These are phyloP conservation scores for Formica exsecta DNA, from an alignment of 1,140 invertebrate species.

Conservation along the genomic window DNA sequence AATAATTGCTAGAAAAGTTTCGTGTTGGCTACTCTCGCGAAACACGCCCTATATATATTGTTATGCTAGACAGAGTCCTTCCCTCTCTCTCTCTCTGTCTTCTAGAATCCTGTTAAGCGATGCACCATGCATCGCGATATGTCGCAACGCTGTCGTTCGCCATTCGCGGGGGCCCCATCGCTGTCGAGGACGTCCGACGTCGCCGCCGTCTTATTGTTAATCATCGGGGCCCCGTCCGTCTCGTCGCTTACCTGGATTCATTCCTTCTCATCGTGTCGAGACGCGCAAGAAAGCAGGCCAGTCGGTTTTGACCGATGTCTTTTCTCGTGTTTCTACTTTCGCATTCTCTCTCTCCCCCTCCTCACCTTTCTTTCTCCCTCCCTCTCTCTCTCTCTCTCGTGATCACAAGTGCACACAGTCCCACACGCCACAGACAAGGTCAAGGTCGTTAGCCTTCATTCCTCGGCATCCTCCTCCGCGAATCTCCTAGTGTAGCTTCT, in stretches of 20 bases:
- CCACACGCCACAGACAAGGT: constrained; percentile 78
- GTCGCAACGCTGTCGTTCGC: constrained; percentile 19
- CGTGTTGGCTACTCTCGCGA: too few relatives aligned
- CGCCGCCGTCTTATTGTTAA: not conserved
- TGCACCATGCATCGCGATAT: constrained; percentile 4
- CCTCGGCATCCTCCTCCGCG: constrained; percentile 67
- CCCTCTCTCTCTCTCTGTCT: not conserved
- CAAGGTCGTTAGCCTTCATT: constrained; percentile 81
- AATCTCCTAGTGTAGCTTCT: constrained; percentile 45
- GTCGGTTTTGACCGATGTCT: constrained; percentile 77
- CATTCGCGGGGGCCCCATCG: constrained; percentile 9
- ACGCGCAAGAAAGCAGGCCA: constrained; percentile 65
- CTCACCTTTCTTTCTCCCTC: constrained; percentile 52
- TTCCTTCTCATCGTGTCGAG: not conserved
- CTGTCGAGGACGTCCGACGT: constrained; percentile 37
- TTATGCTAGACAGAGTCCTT: too few relatives aligned
- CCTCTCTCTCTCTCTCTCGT: not conserved
- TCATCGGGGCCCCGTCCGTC: constrained; percentile 22
- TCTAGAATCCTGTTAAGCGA: constrained; percentile 19
- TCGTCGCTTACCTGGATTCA: constrained; percentile 62
- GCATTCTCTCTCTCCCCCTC: constrained; percentile 52
- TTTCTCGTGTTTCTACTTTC: constrained; percentile 68
- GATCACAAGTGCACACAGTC: constrained; percentile 46
- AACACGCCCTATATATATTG: too few relatives aligned
- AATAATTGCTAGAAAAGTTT: too few relatives aligned